Conservation (phyloP, 2,797 vertebrate genomes). For the Sternotherus odoratus region DNA sequence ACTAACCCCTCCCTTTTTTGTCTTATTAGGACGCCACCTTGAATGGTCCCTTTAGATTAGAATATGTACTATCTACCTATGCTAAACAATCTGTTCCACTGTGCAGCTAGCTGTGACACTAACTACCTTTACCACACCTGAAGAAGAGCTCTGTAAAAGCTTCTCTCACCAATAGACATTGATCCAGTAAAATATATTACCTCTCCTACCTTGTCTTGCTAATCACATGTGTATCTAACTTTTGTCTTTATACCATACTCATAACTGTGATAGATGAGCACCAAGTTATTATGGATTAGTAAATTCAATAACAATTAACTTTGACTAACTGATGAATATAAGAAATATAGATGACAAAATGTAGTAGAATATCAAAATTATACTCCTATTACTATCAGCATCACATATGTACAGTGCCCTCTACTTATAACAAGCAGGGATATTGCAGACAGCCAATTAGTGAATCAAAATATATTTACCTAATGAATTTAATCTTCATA, state of each 20-base stretch:
- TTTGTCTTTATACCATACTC: neutral
- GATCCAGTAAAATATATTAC: neutral
- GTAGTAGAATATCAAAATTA: neutral
- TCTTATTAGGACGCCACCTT: too few relatives aligned
- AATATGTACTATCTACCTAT: too few relatives aligned
- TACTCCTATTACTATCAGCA: neutral
- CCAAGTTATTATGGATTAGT: neutral
- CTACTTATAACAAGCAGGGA: conserved; percentile 12
- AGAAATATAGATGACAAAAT: neutral
- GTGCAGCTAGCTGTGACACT: too few relatives aligned
- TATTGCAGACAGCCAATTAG: neutral
- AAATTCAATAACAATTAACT: neutral
- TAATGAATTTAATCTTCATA: neutral
- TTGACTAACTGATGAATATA: neutral
- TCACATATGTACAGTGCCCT: neutral
- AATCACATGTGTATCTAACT: neutral
- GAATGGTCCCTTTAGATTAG: too few relatives aligned
- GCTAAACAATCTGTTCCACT: too few relatives aligned
- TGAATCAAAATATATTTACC: neutral
- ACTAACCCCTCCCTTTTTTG: too few relatives aligned
- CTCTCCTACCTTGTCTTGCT: neutral
- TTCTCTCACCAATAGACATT: neutral
- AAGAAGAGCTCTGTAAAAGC: neutral
- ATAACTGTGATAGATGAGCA: neutral
- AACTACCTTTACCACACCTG: neutral